A percentile compares a stretch with the other conserved stretches of the same genome.
phyloP scores from a whole-genome alignment of 2,797 vertebrate genomes.

The Sternarchorhynchus goeldii region DNA sequence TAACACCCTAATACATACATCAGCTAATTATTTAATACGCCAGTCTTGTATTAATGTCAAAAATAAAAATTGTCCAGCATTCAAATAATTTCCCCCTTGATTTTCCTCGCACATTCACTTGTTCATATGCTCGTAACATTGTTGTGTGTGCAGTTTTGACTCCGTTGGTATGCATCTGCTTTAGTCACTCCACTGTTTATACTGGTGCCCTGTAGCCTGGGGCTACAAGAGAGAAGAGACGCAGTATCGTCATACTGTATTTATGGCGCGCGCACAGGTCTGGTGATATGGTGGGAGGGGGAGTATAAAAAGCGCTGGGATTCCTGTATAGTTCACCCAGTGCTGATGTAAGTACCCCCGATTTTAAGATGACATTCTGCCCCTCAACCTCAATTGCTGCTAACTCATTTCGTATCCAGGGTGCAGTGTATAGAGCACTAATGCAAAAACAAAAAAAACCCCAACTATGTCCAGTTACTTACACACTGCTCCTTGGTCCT shows the following conservation, averaged over 20 bases:
- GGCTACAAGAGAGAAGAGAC: background rate
- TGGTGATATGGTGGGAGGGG: too few species aligned
- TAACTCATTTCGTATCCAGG: too few species aligned
- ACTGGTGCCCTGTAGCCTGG: background rate
- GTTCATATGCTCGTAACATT: background rate
- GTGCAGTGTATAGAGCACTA: too few species aligned
- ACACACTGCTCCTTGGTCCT: too few species aligned
- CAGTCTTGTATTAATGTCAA: background rate
- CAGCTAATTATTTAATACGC: background rate
- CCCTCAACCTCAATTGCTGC: too few species aligned
- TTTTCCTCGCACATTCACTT: background rate
- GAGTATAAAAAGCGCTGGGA: too few species aligned
- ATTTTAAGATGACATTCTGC: too few species aligned
- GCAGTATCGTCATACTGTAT: slow-evolving; percentile 6
- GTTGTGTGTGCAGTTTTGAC: background rate
- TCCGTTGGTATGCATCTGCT: background rate
- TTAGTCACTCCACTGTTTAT: background rate
- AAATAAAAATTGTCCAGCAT: background rate
- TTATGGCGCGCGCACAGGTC: background rate
- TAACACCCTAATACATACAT: background rate
- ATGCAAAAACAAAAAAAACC: too few species aligned
- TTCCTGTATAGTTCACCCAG: too few species aligned
- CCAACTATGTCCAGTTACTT: too few species aligned
- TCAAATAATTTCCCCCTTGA: background rate
- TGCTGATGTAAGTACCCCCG: too few species aligned